Base-by-base conservation (phyloP, 2,888 invertebrate species). In the Cynaeus angustus region DNA sequence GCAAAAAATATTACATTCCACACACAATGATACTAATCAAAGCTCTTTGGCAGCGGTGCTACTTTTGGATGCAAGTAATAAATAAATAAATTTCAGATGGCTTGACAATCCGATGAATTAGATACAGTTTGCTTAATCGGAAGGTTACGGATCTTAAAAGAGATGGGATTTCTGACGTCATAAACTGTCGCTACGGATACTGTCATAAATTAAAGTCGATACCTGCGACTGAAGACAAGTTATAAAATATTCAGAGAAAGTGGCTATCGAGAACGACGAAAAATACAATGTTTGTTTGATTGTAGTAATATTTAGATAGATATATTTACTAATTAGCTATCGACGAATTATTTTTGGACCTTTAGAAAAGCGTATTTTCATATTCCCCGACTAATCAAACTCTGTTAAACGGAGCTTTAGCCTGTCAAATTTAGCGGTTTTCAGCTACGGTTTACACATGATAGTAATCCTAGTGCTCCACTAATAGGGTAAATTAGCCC, bases 11-110 rank as follows among this genome's bases (percentile, higher is more conserved):
- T 9, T 30, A 33, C 33, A 33, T 55, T 55, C 38, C 16, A 55
- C 37, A 16, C 52, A 52, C 55, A 55, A 55, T 55, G 30, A 30
- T 37, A 41, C 56, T 37, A 56, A 56, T 56, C 43, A 43, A 26
- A 56, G 12, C 6, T 26, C 37, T 41, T 38, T 16, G 14, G 38
- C 37, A 21, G 14, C n/a, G n/a, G n/a, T n/a, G n/a, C n/a, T n/a
- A n/a, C n/a, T n/a, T 38, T 55, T 13, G 3, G 14, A 12, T 30
- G 12, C 13, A 52, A 30, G 13, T 52, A 33, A 13, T 30, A 3
- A 13, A n/a, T n/a, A 16, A 37, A 55, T 16, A 38, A 37, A 38
- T 55, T 14, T 33, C 4, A 2, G 30, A 52, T n/a, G 26, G 48
- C 30, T n/a, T 13, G 8, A 4, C 12, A 13, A 9, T 12, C 10